Evolutionary conservation across 2,888 invertebrate genomes (phyloP).

Genomic region (Dolichomitus sp.): DNA sequence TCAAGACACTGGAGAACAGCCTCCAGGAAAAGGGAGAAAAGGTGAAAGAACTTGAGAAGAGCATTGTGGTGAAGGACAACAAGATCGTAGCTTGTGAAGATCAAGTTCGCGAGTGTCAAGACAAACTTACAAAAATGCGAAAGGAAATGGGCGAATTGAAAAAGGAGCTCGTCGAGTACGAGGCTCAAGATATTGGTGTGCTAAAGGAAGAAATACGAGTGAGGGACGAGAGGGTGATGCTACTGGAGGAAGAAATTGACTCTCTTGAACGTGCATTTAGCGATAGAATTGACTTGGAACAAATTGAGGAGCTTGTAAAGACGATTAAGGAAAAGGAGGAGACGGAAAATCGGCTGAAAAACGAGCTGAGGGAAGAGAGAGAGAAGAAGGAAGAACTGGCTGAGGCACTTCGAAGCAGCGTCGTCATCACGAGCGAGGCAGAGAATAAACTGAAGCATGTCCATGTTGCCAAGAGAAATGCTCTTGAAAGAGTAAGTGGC

Average conservation of each 20-base stretch:
- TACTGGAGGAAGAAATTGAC: constrained; percentile 80
- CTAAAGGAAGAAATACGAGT: constrained; percentile 79
- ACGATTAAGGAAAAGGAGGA: constrained; percentile 81
- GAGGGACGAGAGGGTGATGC: constrained; percentile 76
- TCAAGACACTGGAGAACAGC: not conserved
- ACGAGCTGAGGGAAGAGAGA: constrained; percentile 80
- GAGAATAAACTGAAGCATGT: constrained; percentile 87
- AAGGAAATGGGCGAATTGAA: constrained; percentile 73
- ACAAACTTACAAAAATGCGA: constrained; percentile 69
- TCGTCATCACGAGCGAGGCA: constrained; percentile 90
- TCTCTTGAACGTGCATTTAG: constrained; percentile 79
- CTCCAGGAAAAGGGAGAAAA: constrained; percentile 16
- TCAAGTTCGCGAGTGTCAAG: constrained; percentile 75
- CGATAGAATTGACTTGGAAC: constrained; percentile 80
- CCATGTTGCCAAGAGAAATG: constrained; percentile 89
- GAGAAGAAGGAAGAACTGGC: constrained; percentile 92
- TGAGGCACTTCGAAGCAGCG: constrained; percentile 94
- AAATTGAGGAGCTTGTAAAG: constrained; percentile 79
- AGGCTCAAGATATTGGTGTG: constrained; percentile 76
- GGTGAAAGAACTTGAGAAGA: constrained; percentile 40
- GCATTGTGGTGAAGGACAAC: constrained; percentile 68
- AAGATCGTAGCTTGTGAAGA: constrained; percentile 78
- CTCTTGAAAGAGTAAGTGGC: constrained; percentile 89
- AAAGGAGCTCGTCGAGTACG: constrained; percentile 75
- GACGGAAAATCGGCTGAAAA: constrained; percentile 88